Evolutionary conservation across 2,888 invertebrate genomes (phyloP).

Genomic region (Caprella mutica): DNA sequence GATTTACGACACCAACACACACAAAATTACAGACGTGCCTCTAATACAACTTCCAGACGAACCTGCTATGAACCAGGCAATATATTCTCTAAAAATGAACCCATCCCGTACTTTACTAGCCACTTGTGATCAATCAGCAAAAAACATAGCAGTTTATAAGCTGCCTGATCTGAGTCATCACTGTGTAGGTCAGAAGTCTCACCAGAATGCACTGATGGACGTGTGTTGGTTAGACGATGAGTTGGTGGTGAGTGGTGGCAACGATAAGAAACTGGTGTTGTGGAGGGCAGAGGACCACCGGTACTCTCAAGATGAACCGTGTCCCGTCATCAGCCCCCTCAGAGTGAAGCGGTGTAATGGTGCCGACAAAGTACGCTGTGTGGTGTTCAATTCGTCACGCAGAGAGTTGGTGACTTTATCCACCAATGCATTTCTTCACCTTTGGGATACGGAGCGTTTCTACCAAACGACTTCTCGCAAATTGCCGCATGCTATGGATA

Average conservation of each 20-base stretch:
- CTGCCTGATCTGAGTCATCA: slow-evolving; percentile 80
- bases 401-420: slow-evolving; percentile 82
- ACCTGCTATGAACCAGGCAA: slow-evolving; percentile 61
- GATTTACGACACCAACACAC: slow-evolving; percentile 80
- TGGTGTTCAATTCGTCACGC: slow-evolving; percentile 73
- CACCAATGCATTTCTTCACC: slow-evolving; percentile 84
- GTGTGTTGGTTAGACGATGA: slow-evolving; percentile 94
- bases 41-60: slow-evolving; percentile 40
- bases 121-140: slow-evolving; percentile 81
- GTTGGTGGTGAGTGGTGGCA: slow-evolving; percentile 82
- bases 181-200: slow-evolving; percentile 80
- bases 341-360: slow-evolving; percentile 66
- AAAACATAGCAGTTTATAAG: slow-evolving; percentile 79
- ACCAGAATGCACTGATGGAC: slow-evolving; percentile 83
- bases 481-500: slow-evolving; percentile 79
- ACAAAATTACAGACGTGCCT: slow-evolving; percentile 63
- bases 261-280: slow-evolving; percentile 78
- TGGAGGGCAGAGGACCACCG: slow-evolving; percentile 51
- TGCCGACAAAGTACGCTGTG: slow-evolving; percentile 64
- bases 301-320: neutral
- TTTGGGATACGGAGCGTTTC: slow-evolving; percentile 59
- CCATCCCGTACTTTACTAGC: slow-evolving; percentile 76
- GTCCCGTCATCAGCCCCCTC: slow-evolving; percentile 43
- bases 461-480: slow-evolving; percentile 63
- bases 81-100: slow-evolving; percentile 87